A percentile compares a stretch with the other conserved stretches of the same genome.
These are phyloP conservation scores for Heliocidaris erythrogramma DNA, from an alignment of 35 echinoderm and acorn worm genomes.

Conservation along the genomic window DNA sequence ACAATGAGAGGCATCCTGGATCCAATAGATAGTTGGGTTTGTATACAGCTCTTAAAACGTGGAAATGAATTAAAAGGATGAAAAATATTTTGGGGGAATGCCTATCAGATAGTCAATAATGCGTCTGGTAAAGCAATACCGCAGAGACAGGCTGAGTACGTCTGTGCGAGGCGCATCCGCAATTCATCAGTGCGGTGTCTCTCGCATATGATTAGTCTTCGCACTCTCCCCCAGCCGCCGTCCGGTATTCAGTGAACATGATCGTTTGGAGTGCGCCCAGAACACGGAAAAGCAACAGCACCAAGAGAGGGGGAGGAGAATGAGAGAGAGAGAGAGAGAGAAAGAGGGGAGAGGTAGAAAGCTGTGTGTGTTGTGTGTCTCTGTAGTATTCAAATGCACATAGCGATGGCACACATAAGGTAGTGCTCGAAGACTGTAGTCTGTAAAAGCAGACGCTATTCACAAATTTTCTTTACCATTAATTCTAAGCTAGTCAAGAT, in stretches of 20 bases:
- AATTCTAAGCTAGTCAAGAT: too few relatives aligned
- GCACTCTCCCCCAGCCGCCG: neutral
- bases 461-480: too few relatives aligned
- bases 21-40: neutral
- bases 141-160: neutral
- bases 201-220: conserved; percentile 5
- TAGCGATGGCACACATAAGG: neutral
- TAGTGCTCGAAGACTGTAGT: neutral
- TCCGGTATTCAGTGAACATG: neutral
- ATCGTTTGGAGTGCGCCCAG: neutral
- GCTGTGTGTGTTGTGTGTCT: neutral
- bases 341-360: neutral
- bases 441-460: neutral
- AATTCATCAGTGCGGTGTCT: neutral
- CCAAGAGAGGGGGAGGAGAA: neutral
- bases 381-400: neutral
- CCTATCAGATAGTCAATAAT: neutral
- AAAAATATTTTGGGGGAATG: neutral
- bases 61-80: neutral
- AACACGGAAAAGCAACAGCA: neutral
- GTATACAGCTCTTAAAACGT: neutral
- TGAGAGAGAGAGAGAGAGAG: neutral
- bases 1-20: neutral
- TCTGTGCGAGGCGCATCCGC: neutral
- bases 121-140: neutral